phyloP scores from a whole-genome alignment of 1,140 invertebrate genomes.

The Drosophila mayri region DNA sequence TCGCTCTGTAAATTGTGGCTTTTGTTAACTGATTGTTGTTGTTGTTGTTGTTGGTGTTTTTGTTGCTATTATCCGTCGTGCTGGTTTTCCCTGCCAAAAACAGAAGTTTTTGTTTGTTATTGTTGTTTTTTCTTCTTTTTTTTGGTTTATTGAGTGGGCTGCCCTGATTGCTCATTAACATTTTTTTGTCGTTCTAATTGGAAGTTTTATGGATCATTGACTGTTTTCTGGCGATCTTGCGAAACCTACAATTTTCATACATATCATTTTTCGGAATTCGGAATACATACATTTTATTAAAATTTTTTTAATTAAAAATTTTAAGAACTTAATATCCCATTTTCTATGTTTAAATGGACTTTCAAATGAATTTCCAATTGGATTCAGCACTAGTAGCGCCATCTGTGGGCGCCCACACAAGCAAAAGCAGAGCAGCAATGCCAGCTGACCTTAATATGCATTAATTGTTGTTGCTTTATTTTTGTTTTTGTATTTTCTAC shows the following conservation, averaged over 20 bases:
- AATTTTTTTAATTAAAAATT: too few species aligned
- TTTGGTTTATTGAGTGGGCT: conserved; percentile 26
- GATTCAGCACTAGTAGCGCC: conserved; percentile 46
- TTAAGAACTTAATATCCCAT: too few species aligned
- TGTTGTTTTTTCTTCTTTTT: neutral
- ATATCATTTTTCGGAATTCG: neutral
- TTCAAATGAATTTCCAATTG: neutral
- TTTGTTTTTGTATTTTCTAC: neutral
- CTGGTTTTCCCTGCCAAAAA: conserved; percentile 36
- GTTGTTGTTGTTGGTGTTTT: conserved; percentile 13
- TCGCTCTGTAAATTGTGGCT: conserved; percentile 50
- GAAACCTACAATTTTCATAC: too few species aligned
- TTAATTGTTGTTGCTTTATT: conserved; percentile 52
- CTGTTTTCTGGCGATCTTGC: conserved; percentile 9
- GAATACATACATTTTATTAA: too few species aligned
- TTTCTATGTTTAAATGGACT: neutral
- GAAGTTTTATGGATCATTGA: conserved; percentile 26
- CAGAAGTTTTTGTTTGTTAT: conserved; percentile 33
- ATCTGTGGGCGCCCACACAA: conserved; percentile 34
- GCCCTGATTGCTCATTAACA: conserved; percentile 21
- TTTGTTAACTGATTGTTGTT: conserved; percentile 49
- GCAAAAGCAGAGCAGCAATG: conserved; percentile 14
- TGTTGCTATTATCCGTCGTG: conserved; percentile 24
- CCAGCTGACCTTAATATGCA: conserved; percentile 71
- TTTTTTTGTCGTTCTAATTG: conserved; percentile 9